Evolutionary conservation across 2,113 vertebrate species (phyloP).

Genomic region (Sarotherodon lohbergeri): DNA sequence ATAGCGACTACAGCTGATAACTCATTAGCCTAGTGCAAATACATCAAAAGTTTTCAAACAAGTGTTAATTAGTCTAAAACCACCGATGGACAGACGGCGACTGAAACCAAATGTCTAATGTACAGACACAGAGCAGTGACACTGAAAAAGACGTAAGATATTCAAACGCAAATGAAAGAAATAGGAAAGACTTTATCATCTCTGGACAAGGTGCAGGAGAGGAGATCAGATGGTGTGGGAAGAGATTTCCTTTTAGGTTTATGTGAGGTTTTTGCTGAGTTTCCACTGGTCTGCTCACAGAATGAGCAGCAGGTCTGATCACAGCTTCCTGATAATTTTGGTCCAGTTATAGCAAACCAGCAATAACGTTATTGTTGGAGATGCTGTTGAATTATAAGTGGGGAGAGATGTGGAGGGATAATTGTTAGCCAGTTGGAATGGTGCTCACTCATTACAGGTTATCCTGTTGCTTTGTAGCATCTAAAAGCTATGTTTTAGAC

Average conservation of each 20-base stretch:
- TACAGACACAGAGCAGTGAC: background rate
- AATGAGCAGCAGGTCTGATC: background rate
- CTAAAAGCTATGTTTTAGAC: background rate
- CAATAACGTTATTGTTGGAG: background rate
- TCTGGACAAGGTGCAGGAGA: background rate
- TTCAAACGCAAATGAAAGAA: background rate
- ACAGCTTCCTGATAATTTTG: background rate
- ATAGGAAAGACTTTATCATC: fast-evolving
- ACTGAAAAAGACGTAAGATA: fast-evolving
- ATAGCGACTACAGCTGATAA: background rate
- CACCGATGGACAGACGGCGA: background rate
- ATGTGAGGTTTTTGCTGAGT: background rate
- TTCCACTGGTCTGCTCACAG: background rate
- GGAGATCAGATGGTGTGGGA: background rate
- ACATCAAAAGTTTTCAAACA: background rate
- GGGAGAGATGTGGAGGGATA: background rate
- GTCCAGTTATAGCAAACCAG: background rate
- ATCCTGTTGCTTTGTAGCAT: background rate
- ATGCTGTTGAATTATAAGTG: background rate
- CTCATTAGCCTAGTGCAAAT: background rate
- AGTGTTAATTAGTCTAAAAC: background rate
- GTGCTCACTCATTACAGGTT: background rate
- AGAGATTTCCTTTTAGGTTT: background rate
- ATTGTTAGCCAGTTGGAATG: background rate
- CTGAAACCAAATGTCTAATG: background rate